Conservation (phyloP, 2,888 invertebrate genomes). For the Hydrotaea diabolus region DNA sequence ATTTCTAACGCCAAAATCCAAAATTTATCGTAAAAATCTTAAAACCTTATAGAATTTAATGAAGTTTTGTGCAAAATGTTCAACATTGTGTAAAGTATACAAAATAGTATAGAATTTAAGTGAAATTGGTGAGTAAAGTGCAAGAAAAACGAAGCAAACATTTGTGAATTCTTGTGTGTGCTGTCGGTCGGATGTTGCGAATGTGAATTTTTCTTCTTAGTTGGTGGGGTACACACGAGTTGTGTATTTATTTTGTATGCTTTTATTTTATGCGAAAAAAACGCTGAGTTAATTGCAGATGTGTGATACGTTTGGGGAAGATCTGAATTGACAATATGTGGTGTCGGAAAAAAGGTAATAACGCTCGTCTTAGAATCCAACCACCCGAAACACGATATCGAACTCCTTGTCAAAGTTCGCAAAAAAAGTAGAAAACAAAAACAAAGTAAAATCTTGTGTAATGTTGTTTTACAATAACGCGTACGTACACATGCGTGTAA, state of each 20-base stretch:
- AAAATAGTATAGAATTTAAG: slow-evolving; percentile 46
- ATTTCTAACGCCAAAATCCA: slow-evolving; percentile 43
- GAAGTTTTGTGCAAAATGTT: slow-evolving; percentile 49
- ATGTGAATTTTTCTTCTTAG: slow-evolving; percentile 54
- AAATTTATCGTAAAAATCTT: not conserved
- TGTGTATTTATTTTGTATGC: too few species aligned
- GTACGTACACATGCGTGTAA: not conserved
- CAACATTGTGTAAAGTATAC: slow-evolving; percentile 29
- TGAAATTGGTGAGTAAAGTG: slow-evolving; percentile 61
- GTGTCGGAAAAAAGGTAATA: too few species aligned
- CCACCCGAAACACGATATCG: too few species aligned
- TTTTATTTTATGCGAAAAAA: too few species aligned
- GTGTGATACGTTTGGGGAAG: too few species aligned
- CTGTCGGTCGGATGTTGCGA: slow-evolving; percentile 43
- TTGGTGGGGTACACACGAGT: slow-evolving; percentile 51
- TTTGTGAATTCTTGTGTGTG: slow-evolving; percentile 37
- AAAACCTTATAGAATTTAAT: slow-evolving; percentile 42
- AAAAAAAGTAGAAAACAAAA: slow-evolving; percentile 1
- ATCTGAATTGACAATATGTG: too few species aligned
- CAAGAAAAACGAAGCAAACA: slow-evolving; percentile 30
- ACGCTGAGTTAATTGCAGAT: too few species aligned
- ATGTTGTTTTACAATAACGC: not conserved
- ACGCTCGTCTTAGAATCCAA: too few species aligned
- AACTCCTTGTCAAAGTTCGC: not conserved
- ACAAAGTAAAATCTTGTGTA: not conserved